phyloP scores from a whole-genome alignment of 2,113 vertebrate genomes.

The Climacteris rufus region DNA sequence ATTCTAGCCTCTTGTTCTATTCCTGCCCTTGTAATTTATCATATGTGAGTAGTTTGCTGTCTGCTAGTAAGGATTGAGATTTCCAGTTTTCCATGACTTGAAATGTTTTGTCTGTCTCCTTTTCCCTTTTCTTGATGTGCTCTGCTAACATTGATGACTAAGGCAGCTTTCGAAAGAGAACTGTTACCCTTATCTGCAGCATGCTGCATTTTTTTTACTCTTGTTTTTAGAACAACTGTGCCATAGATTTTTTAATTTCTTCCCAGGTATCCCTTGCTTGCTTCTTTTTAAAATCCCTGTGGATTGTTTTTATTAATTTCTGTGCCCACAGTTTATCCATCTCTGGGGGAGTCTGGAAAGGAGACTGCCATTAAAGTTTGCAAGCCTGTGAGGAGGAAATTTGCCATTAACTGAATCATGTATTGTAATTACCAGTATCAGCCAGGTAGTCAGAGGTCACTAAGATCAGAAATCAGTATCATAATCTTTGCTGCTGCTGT shows the following conservation, averaged over 20 bases:
- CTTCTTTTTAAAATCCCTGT: neutral
- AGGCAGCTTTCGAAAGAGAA: neutral
- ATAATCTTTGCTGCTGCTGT: neutral
- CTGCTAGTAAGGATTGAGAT: neutral
- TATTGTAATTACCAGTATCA: neutral
- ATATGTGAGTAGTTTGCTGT: neutral
- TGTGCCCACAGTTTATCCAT: neutral
- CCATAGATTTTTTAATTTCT: neutral
- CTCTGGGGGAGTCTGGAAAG: neutral
- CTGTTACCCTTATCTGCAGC: neutral
- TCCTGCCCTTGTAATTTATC: neutral
- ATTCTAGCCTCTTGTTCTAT: neutral
- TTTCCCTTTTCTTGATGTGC: neutral
- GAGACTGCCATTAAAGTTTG: neutral
- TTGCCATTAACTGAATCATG: neutral
- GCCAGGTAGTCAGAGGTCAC: neutral
- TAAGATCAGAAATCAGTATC: neutral
- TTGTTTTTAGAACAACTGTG: neutral
- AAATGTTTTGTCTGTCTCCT: neutral
- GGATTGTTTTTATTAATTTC: neutral
- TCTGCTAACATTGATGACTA: neutral
- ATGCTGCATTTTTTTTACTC: neutral
- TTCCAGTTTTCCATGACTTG: neutral
- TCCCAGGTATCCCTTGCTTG: neutral
- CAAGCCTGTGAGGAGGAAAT: neutral